phyloP scores from a whole-genome alignment of 2,113 vertebrate genomes.

The Leptocoma aspasia region DNA sequence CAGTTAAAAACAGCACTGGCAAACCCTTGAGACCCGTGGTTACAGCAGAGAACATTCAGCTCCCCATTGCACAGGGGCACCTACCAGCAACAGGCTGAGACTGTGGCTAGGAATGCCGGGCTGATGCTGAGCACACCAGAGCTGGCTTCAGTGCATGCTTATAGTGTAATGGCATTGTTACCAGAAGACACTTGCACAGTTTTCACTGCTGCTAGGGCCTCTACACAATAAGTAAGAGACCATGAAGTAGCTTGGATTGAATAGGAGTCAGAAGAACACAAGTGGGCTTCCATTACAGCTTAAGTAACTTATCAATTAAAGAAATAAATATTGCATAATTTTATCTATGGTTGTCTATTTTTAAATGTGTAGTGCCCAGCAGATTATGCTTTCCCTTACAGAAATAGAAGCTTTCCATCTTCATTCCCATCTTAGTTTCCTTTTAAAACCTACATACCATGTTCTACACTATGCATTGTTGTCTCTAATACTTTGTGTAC shows the following conservation, averaged over 20 bases:
- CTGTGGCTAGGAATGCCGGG: background rate
- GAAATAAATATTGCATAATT: background rate
- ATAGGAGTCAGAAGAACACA: background rate
- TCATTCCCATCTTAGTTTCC: background rate
- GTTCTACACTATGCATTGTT: background rate
- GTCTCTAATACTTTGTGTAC: background rate
- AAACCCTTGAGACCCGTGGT: background rate
- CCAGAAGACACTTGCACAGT: background rate
- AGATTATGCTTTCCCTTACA: background rate
- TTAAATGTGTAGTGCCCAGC: too few relatives aligned
- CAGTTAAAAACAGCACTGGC: background rate
- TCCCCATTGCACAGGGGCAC: background rate
- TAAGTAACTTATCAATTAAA: background rate
- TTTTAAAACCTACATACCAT: background rate
- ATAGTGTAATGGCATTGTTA: rapidly evolving
- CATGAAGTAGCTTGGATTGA: background rate
- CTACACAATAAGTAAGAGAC: background rate
- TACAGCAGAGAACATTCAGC: background rate
- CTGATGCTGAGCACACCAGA: background rate
- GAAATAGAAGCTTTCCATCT: background rate
- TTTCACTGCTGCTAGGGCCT: background rate
- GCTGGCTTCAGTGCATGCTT: background rate
- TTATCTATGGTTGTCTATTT: background rate
- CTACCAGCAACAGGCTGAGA: background rate
- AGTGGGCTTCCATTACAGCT: background rate